Evolutionary conservation across 2,888 invertebrate genomes (phyloP), one percentile per base, ranked within the genome.

Genomic region (Lordiphosa andalusiaca): DNA sequence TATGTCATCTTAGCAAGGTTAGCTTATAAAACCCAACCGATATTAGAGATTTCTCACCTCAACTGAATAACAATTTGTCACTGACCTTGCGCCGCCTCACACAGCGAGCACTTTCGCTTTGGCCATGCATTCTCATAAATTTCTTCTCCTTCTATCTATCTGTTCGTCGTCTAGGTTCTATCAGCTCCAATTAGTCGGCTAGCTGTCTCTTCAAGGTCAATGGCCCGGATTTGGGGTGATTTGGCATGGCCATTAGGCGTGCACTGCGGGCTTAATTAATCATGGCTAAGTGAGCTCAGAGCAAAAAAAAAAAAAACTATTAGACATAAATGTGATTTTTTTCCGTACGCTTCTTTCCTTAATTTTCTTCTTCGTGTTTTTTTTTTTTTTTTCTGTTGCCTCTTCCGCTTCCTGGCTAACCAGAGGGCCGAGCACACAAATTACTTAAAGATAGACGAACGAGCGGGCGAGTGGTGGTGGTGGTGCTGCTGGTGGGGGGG

Each of bases 251-350:
- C 76, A 74, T 73, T 73, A 74, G 73, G 66, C 73, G 76, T 73
- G 57, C 61, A 69, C 77, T 76, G 59, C 63, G 69, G 73, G 71
- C 64, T 67, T 76, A 74, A 74, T 74, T 74, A 74, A 74, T 76
- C 74, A 74, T 63, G 56, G 77, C 67, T 62, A 64, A 76, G 69
- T 73, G 73, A 67, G 69, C 70, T 59, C 60, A 41, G 47, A 23
- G 47, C 49, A 30, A n/a, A 62, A 69, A 71, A 16, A 16, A 46
- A 30, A 9, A 62, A 69, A 71, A 64, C 62, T 60, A 60, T 64
- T 73, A 61, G 67, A 69, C 71, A 76, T 65, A 80, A 76, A 71
- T 76, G 71, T 73, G 61, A 73, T 62, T 75, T 63, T 49, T 52
- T 68, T 49, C 25, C 1, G 25, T 25, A 6, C 6, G 25, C 25